Evolutionary conservation across 2,888 invertebrate species (phyloP).

Genomic region (Tipula vernalis): DNA sequence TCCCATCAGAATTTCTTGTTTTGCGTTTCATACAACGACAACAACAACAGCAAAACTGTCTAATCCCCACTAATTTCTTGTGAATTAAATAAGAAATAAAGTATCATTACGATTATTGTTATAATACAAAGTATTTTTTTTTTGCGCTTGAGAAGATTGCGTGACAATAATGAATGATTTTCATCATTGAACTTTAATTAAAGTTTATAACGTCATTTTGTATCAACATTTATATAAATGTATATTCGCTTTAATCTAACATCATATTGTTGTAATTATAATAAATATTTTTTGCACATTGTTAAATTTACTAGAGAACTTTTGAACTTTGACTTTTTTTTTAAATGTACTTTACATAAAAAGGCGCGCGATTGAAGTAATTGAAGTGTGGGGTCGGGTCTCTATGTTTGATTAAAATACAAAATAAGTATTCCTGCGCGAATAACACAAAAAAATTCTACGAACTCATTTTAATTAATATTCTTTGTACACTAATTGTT

Average conservation of each 20-base stretch:
- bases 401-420: neutral
- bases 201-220: neutral
- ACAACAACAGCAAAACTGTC: no score
- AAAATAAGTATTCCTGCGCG: neutral
- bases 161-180: neutral
- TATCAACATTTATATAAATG: neutral
- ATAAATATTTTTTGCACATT: neutral
- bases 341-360: neutral
- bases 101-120: neutral
- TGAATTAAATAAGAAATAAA: neutral
- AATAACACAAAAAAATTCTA: neutral
- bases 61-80: neutral
- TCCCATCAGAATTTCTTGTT: neutral
- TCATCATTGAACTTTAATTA: neutral
- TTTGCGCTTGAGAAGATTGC: neutral
- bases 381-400: neutral
- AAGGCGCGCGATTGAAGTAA: neutral
- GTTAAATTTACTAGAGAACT: neutral
- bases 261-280: neutral
- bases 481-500: neutral
- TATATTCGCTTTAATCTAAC: neutral
- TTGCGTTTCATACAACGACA: neutral
- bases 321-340: neutral
- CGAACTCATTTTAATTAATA: neutral
- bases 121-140: neutral